A percentile compares a stretch with the other conserved stretches of the same genome.
phyloP scores from a whole-genome alignment of 2,888 invertebrate species.

The Meiosimyza decipiens region DNA sequence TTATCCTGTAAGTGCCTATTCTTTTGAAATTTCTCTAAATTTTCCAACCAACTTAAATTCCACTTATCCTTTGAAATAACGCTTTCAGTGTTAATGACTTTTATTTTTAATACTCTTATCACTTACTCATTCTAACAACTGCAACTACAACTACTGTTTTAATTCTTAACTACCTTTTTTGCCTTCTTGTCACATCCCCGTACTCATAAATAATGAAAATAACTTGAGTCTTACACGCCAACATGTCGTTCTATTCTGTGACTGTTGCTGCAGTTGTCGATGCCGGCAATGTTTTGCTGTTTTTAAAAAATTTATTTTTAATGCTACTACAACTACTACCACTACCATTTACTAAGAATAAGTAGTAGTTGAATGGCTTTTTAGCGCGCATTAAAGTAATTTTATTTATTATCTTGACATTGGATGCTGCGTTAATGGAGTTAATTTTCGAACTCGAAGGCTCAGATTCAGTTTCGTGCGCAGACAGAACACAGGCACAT shows the following conservation, averaged over 20 bases:
- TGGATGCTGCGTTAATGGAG: constrained; percentile 29
- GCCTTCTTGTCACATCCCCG: too few species aligned
- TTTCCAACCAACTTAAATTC: too few species aligned
- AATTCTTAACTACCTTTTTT: too few species aligned
- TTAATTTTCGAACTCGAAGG: constrained; percentile 17
- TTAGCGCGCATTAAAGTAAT: constrained; percentile 34
- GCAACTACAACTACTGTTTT: too few species aligned
- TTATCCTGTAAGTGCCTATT: too few species aligned
- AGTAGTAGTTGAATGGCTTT: constrained; percentile 19
- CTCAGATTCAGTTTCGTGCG: too few species aligned
- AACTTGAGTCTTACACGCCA: not conserved
- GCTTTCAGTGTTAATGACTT: too few species aligned
- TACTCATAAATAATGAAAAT: not conserved
- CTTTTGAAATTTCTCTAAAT: too few species aligned
- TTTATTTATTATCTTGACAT: constrained; percentile 36
- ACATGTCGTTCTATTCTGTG: constrained; percentile 6
- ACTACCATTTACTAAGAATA: not conserved
- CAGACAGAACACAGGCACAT: too few species aligned
- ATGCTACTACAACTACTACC: not conserved
- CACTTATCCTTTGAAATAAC: too few species aligned
- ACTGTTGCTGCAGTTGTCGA: not conserved
- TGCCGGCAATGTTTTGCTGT: not conserved
- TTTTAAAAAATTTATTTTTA: not conserved
- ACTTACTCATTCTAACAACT: too few species aligned
- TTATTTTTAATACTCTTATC: too few species aligned